phyloP scores from a whole-genome alignment of 2,797 vertebrate species.

The Sternarchorhynchus goeldii region DNA sequence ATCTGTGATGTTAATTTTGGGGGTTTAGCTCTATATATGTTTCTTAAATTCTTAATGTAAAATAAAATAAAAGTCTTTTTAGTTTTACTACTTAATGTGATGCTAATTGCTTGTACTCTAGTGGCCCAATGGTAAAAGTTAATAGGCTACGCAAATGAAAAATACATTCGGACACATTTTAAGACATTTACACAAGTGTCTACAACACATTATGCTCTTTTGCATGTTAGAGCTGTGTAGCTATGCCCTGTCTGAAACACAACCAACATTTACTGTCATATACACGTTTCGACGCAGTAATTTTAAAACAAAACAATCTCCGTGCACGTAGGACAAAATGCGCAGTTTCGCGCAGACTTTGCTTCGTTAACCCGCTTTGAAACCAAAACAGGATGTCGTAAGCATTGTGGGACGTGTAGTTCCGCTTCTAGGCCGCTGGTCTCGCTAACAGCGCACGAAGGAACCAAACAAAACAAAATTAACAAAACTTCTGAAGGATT shows the following conservation, averaged over 20 bases:
- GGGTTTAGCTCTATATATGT: too few relatives aligned
- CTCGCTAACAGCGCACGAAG: conserved; percentile 70
- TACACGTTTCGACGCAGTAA: background rate
- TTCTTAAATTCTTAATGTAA: too few relatives aligned
- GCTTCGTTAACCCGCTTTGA: background rate
- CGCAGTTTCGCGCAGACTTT: conserved; percentile 19
- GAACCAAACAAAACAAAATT: conserved; percentile 75
- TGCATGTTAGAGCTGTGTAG: too few relatives aligned
- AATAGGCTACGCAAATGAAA: too few relatives aligned
- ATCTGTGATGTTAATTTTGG: too few relatives aligned
- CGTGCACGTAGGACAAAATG: background rate
- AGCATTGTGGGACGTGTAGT: conserved; percentile 85
- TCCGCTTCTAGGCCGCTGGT: conserved; percentile 78
- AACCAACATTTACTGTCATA: background rate
- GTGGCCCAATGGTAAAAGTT: too few relatives aligned
- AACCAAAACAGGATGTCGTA: conserved; percentile 82
- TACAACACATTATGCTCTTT: too few relatives aligned
- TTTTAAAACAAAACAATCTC: background rate
- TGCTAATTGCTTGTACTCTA: too few relatives aligned
- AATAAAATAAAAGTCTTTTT: too few relatives aligned
- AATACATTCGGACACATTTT: too few relatives aligned
- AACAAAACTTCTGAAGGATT: conserved; percentile 54
- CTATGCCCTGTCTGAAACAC: background rate
- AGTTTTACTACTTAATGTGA: too few relatives aligned
- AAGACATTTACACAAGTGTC: too few relatives aligned